A percentile compares a stretch with the other conserved stretches of the same genome.
Evolutionary conservation across 2,113 vertebrate species (phyloP).

Genomic region (Grallaria varia): DNA sequence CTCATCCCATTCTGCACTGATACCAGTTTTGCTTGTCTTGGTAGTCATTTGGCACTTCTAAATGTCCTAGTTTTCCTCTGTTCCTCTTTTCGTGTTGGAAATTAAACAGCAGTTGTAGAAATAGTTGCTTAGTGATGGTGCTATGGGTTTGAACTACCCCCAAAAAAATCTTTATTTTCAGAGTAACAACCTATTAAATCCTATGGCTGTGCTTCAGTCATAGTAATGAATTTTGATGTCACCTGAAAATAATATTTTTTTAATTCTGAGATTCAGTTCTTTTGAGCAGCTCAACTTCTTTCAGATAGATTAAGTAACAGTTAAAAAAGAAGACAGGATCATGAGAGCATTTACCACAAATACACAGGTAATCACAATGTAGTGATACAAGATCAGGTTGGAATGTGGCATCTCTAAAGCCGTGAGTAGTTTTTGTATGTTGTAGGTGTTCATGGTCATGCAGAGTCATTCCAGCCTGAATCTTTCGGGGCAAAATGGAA

Average conservation of each 20-base stretch:
- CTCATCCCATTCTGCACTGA: not conserved
- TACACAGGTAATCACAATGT: accelerated
- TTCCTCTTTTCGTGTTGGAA: accelerated
- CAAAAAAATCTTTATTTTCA: not conserved
- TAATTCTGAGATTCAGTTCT: not conserved
- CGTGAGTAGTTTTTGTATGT: not conserved
- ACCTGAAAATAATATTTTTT: not conserved
- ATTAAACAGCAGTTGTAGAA: not conserved
- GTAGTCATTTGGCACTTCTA: not conserved
- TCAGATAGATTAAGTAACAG: not conserved
- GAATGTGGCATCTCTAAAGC: not conserved
- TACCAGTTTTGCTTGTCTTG: not conserved
- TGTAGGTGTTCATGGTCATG: not conserved
- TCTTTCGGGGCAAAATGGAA: not conserved
- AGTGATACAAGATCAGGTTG: not conserved
- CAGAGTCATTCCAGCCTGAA: not conserved
- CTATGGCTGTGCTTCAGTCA: accelerated
- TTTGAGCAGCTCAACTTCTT: not conserved
- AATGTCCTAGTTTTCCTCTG: not conserved
- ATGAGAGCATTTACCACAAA: not conserved
- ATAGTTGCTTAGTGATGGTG: not conserved
- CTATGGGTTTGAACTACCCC: not conserved
- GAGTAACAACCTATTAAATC: not conserved
- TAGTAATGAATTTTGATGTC: not conserved
- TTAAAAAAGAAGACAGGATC: not conserved